Percentiles rank a stretch among this genome's conserved stretches.
Evolutionary conservation across 2,797 vertebrate genomes (phyloP).

Genomic region (Microchirus variegatus): DNA sequence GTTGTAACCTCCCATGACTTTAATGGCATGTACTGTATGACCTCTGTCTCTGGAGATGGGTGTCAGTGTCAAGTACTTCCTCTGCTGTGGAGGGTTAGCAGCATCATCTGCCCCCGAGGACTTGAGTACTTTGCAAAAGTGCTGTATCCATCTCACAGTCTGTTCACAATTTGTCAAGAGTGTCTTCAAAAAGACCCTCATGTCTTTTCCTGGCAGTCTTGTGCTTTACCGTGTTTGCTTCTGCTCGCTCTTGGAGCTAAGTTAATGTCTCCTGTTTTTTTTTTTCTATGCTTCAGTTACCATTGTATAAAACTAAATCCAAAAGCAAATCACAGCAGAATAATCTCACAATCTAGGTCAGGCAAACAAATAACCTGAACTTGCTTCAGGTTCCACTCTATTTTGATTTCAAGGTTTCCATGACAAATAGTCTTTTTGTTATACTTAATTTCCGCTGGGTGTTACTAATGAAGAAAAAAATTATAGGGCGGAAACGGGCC

Average conservation of each 20-base stretch:
- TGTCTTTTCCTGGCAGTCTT: neutral
- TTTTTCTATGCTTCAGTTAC: neutral
- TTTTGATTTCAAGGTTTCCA: neutral
- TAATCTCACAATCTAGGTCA: neutral
- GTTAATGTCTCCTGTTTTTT: neutral
- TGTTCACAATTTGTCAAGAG: neutral
- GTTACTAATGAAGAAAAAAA: constrained; percentile 27
- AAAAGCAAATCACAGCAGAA: neutral
- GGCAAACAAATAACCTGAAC: neutral
- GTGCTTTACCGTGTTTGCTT: neutral
- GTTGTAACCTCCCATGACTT: neutral
- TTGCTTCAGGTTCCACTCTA: neutral
- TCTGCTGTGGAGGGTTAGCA: neutral
- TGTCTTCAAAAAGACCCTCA: neutral
- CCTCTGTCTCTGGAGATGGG: neutral
- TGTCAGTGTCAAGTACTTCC: neutral
- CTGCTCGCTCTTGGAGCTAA: neutral
- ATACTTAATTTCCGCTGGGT: constrained; percentile 1
- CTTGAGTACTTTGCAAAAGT: neutral
- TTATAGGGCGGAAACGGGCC: constrained; percentile 12
- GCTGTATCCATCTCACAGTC: neutral
- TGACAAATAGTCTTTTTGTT: neutral
- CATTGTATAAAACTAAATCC: neutral
- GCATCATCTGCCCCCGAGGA: neutral
- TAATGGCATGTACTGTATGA: neutral